A percentile compares a stretch with the other conserved stretches of the same genome.
phyloP scores from a whole-genome alignment of 2,113 vertebrate species.

The Donacobius atricapilla region DNA sequence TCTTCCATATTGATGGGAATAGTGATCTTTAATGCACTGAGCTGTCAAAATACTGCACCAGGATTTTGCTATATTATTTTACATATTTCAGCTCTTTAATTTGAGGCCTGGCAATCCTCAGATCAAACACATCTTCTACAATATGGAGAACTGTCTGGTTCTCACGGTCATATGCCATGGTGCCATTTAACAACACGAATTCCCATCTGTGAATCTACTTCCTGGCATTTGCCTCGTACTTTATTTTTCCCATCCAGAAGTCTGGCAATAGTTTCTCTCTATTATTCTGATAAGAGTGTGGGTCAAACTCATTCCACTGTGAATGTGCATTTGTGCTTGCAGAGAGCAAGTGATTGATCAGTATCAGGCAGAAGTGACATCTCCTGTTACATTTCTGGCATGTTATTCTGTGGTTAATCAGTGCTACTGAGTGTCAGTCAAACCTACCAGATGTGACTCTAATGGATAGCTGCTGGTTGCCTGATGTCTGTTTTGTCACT shows the following conservation, averaged over 20 bases:
- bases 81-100: not conserved
- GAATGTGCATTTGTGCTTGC: conserved; percentile 47
- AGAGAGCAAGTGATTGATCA: conserved; percentile 8
- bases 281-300: conserved; percentile 25
- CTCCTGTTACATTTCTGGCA: conserved; percentile 30
- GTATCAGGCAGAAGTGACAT: conserved; percentile 39
- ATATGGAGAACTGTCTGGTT: not conserved
- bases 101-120: not conserved
- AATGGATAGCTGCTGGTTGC: conserved; percentile 17
- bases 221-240: conserved; percentile 22
- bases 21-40: not conserved
- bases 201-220: conserved; percentile 29
- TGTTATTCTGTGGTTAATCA: conserved; percentile 23
- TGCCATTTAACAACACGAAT: conserved; percentile 25
- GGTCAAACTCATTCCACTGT: conserved; percentile 54
- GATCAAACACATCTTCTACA: not conserved
- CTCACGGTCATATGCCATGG: not conserved
- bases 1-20: not conserved
- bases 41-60: not conserved
- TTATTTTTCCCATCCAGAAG: not conserved
- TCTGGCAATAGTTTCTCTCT: conserved; percentile 22
- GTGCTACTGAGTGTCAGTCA: conserved; percentile 14
- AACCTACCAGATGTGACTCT: conserved; percentile 37
- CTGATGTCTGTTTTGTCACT: conserved; percentile 18
- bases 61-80: conserved; percentile 2